These are phyloP conservation scores for Hassar affinis DNA, from an alignment of 2,113 vertebrate genomes.

Conservation along the genomic window DNA sequence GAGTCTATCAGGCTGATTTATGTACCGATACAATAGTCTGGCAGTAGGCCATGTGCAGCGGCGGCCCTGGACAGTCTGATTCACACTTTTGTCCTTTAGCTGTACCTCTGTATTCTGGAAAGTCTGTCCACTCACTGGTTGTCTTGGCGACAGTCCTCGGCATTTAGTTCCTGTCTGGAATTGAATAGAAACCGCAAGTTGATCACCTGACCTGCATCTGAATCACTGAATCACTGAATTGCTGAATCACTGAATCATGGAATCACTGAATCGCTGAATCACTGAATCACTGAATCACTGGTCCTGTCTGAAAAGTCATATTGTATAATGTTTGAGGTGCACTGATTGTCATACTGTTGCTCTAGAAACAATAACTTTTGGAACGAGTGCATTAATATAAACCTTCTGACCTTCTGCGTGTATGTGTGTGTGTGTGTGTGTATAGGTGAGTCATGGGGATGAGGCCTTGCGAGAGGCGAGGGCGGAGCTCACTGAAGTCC, in stretches of 20 bases:
- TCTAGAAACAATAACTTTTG: not conserved
- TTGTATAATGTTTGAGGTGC: not conserved
- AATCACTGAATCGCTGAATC: too few relatives aligned
- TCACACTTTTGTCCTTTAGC: not conserved
- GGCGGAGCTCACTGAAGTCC: slow-evolving; percentile 85
- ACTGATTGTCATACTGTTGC: too few relatives aligned
- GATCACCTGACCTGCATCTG: too few relatives aligned
- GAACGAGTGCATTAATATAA: not conserved
- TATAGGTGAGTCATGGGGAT: slow-evolving; percentile 80
- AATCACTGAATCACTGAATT: too few relatives aligned
- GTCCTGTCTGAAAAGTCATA: not conserved
- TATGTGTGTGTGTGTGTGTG: slow-evolving; percentile 15
- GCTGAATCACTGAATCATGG: too few relatives aligned
- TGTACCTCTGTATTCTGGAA: not conserved
- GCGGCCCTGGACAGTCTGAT: not conserved
- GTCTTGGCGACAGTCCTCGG: not conserved
- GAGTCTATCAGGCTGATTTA: slow-evolving; percentile 19
- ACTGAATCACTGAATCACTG: not conserved
- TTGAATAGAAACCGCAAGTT: not conserved
- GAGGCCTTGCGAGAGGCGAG: slow-evolving; percentile 81
- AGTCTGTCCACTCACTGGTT: not conserved
- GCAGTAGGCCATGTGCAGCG: slow-evolving; percentile 10
- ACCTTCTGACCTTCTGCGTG: not conserved
- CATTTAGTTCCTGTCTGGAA: not conserved
- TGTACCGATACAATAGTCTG: slow-evolving; percentile 8